These are phyloP conservation scores for Oreonectes daqikongensis DNA, from an alignment of 2,797 vertebrate genomes.

Conservation along the genomic window DNA sequence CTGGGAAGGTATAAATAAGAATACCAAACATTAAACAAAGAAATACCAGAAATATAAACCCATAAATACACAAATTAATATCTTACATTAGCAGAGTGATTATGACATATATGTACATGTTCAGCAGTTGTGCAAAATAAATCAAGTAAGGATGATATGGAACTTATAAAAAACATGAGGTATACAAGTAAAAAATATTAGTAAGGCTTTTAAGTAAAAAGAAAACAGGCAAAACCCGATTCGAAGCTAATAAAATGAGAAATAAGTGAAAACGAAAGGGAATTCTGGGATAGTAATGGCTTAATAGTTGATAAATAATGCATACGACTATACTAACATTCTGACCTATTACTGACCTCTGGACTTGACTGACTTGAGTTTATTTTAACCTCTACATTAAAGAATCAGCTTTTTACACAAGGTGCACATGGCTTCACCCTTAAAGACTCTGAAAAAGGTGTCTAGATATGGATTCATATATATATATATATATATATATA, in stretches of 20 bases:
- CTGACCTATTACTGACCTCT: conserved; percentile 48
- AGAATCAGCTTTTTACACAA: conserved; percentile 71
- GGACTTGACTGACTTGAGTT: conserved; percentile 70
- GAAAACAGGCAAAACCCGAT: conserved; percentile 77
- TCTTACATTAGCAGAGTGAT: conserved; percentile 52
- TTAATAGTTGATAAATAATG: conserved; percentile 77
- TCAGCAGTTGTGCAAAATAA: conserved; percentile 79
- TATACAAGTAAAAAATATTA: conserved; percentile 92
- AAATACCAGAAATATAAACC: conserved; percentile 62
- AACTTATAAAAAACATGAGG: conserved; percentile 84
- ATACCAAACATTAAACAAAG: conserved; percentile 78
- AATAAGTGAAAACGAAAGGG: conserved; percentile 68
- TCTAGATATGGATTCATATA: conserved; percentile 78
- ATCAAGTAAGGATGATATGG: conserved; percentile 61
- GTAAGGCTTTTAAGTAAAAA: conserved; percentile 92
- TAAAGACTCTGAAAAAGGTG: conserved; percentile 80
- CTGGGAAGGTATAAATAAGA: conserved; percentile 73
- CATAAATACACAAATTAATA: conserved; percentile 71
- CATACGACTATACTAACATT: conserved; percentile 68
- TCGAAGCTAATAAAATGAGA: conserved; percentile 76
- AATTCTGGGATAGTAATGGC: conserved; percentile 81
- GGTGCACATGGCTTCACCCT: conserved; percentile 86
- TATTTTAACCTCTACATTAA: conserved; percentile 68
- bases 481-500: conserved; percentile 55
- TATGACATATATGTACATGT: conserved; percentile 73